Evolutionary conservation across 1,140 invertebrate genomes (phyloP), one percentile per base, ranked within the genome.

Genomic region (Bursaphelenchus mucronatus): DNA sequence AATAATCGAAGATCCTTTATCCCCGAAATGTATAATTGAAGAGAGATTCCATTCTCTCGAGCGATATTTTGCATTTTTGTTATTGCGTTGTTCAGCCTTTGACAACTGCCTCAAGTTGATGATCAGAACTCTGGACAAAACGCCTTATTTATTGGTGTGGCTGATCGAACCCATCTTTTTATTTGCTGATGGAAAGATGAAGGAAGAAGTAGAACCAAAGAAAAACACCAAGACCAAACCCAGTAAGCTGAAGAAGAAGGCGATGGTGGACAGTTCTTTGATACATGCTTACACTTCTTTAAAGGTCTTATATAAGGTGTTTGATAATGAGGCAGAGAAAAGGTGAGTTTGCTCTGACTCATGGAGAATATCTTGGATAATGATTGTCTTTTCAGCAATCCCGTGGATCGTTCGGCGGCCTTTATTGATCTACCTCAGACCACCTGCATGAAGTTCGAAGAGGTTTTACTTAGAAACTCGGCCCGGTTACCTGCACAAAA

Each of bases 151-250:
- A n/a, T 39, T 59, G n/a, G 54, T 55, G 54, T 59, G 57, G 57
- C 57, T 59, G 57, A 59, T 59, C 41, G 57, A 59, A 50, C 57
- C 57, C 40, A 59, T 59, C 41, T 59, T 59, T 39, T 39, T 59
- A n/a, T 59, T 59, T 7, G 57, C 19, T 3, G 57, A 44, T 13
- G 57, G 57, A 15, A 13, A 50, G 40, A 39, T 59, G 21, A 39
- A 13, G 10, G 57, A 59, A 59, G 57, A 59, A 45, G 47, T 49
- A n/a, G n/a, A 59, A 9, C 57, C 57, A n/a, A 59, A 59, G 40
- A n/a, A 13, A 59, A 59, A 59, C 19, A 30, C 15, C 17, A 13
- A 13, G 41, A 30, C 13, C 13, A 59, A 59, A 4, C 45, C 57
- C 40, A n/a, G 11, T 44, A 59, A 59, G 9, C 15, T 17, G 39